Base-by-base conservation (phyloP, 1,140 invertebrate genomes). In the Drosophila takahashii region DNA sequence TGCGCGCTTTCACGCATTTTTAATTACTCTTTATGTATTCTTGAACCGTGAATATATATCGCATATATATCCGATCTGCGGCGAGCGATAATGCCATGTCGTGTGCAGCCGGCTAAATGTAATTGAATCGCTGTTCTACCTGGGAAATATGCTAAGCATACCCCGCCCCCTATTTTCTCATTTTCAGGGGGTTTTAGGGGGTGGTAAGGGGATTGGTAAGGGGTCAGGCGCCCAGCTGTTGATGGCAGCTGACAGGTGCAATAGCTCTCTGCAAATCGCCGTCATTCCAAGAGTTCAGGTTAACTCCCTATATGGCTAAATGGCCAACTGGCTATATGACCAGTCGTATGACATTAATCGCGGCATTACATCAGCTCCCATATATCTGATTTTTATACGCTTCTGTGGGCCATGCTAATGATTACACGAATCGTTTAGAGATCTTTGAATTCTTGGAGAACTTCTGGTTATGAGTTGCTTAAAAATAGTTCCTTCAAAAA, bases 1-100 rank as follows among this genome's bases (percentile, higher is more conserved):
- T 44, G 78, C 75, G 69, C 79, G 75, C 79, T 86, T 86, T 86
- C 83, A 87, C 83, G 83, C 83, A 86, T 86, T 86, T 86, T 86
- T 87, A 86, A 86, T 86, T 77, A 77, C 71, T 26, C 45, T 27
- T 26, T n/a, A 22, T 22, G 3, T 22, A 27, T 15, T 8, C 32
- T 34, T 44, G 22, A 16, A 22, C n/a, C 26, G 29, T 16, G 44
- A 16, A 15, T 8, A 18, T 26, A n/a, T 52, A 39, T 44, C n/a
- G 32, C 37, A n/a, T 41, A 37, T 32, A 54, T 41, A 52, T 42
- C 41, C 42, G 53, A 45, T 70, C 15, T 9, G n/a, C 37, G 62
- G 73, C 70, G 50, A 22, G 18, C 42, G 44, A 77, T 65, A 76
- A 16, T 44, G 29, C 27, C 66, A 53, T 77, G 79, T 81, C 73